Evolutionary conservation across 2,797 vertebrate species (phyloP).

Genomic region (Trichosurus vulpecula): DNA sequence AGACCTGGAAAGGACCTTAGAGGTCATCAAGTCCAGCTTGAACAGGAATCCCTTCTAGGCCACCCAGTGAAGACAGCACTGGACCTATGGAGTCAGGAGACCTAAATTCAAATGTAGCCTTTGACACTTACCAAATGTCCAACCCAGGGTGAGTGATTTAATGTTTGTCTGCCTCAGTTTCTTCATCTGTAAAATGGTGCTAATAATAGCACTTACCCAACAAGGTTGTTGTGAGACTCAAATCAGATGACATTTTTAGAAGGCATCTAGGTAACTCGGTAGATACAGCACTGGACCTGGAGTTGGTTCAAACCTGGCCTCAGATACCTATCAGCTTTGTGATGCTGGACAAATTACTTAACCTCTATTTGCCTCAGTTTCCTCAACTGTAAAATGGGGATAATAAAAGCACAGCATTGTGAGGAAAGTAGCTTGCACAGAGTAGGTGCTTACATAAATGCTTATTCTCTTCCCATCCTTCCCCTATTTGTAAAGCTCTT

Average conservation of each 20-base stretch:
- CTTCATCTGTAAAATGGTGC: not conserved
- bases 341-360: not conserved
- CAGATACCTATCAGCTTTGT: not conserved
- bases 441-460: not conserved
- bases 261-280: too few relatives aligned
- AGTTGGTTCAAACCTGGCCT: too few relatives aligned
- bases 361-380: not conserved
- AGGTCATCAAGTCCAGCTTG: not conserved
- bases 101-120: not conserved
- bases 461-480: not conserved
- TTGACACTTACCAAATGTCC: not conserved
- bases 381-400: not conserved
- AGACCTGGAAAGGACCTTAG: not conserved
- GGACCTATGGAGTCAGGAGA: not conserved
- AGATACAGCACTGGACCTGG: too few relatives aligned
- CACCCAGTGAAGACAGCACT: not conserved
- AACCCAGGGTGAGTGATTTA: not conserved
- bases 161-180: not conserved
- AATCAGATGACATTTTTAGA: not conserved
- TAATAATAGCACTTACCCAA: not conserved
- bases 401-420: not conserved
- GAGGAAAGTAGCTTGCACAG: too few relatives aligned
- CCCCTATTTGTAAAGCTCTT: not conserved
- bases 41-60: not conserved
- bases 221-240: not conserved